Conservation (phyloP, 2,888 invertebrate species). For the Ryuthela nishihirai region DNA sequence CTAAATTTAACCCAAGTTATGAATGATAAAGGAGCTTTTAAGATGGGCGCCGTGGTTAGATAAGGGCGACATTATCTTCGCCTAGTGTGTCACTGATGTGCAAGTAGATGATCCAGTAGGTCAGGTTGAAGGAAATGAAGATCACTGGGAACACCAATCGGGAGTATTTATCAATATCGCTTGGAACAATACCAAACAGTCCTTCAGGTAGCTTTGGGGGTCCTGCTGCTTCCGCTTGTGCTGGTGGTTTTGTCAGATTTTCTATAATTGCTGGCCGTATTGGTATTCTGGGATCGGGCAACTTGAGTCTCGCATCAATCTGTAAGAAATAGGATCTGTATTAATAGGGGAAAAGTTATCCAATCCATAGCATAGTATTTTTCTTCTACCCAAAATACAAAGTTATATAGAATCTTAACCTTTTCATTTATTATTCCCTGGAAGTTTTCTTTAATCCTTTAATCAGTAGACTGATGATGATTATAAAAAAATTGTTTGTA, state of each 20-base stretch:
- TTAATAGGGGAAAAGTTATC: no score
- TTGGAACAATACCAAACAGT: conserved; percentile 77
- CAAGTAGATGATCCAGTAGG: conserved; percentile 96
- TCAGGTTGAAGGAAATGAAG: conserved; percentile 97
- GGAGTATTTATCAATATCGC: conserved; percentile 98
- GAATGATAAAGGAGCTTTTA: no score
- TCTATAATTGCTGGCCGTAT: conserved; percentile 18
- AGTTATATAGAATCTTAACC: no score
- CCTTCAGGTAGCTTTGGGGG: conserved; percentile 35
- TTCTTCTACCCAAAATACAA: no score
- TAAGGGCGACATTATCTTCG: conserved; percentile 58
- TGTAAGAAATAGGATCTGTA: conserved; percentile 10
- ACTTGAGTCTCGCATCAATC: conserved; percentile 19
- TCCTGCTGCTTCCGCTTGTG: conserved; percentile 11
- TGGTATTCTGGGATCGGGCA: conserved; percentile 21
- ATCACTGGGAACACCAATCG: conserved; percentile 97
- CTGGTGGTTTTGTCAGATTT: conserved; percentile 9
- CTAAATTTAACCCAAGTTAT: no score
- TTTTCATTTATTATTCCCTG: no score
- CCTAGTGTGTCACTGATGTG: conserved; percentile 95
- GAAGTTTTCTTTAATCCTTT: no score
- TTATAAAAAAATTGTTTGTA: no score
- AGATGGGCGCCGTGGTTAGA: no score
- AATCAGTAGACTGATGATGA: no score
- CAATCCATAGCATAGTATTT: no score